These are phyloP conservation scores for Cherax destructor DNA, from an alignment of 1,140 invertebrate genomes.

Conservation along the genomic window DNA sequence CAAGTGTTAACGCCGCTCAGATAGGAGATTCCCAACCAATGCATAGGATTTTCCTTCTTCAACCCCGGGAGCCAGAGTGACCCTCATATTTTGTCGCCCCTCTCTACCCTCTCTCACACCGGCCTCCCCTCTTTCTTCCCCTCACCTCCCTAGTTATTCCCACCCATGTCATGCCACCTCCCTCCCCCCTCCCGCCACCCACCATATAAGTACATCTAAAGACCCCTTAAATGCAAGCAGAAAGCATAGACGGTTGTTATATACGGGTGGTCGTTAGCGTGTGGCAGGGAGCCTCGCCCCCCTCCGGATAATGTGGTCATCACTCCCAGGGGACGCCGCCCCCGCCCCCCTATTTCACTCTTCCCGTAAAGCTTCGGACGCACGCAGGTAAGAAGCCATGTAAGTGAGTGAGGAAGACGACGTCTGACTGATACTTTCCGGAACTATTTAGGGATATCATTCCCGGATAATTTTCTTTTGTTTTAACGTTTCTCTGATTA, in stretches of 20 bases:
- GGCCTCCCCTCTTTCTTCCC: background rate
- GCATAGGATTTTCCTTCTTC: conserved; percentile 49
- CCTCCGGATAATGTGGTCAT: conserved; percentile 66
- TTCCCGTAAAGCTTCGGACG: conserved; percentile 26
- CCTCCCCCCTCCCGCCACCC: background rate
- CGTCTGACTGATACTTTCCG: background rate
- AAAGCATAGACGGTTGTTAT: conserved; percentile 25
- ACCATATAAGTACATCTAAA: background rate
- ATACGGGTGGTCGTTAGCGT: conserved; percentile 33
- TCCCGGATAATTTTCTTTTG: conserved; percentile 46
- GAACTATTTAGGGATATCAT: conserved; percentile 45
- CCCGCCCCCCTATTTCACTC: background rate
- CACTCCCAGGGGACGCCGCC: conserved; percentile 48
- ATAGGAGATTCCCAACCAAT: conserved; percentile 58
- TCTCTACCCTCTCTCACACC: background rate
- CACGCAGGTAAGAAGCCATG: background rate
- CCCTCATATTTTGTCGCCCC: conserved; percentile 8
- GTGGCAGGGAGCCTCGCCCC: conserved; percentile 13
- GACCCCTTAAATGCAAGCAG: conserved; percentile 35
- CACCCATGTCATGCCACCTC: background rate
- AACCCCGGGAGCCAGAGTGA: background rate
- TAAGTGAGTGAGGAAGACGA: background rate
- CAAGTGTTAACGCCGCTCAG: conserved; percentile 29
- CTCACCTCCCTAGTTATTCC: background rate
- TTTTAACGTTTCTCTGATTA: conserved; percentile 45